Evolutionary conservation across 2,888 invertebrate species (phyloP).

Genomic region (Chironomus tentans): DNA sequence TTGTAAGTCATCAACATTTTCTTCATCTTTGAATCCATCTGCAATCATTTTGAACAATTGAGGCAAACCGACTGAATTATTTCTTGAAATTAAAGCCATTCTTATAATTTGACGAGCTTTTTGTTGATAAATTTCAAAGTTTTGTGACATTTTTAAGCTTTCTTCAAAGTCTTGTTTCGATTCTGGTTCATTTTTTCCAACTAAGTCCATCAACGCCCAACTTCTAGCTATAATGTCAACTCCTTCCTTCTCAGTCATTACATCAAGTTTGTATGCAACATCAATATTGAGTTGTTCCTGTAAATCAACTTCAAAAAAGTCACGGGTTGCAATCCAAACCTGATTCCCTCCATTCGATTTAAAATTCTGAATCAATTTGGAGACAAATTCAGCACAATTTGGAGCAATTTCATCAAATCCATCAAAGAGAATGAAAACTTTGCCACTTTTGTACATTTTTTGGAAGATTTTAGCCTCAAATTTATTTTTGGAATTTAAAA

Average conservation of each 20-base stretch:
- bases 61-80: no score
- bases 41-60: no score
- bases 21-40: no score
- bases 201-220: not conserved
- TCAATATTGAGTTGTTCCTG: not conserved
- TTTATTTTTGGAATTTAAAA: no score
- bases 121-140: no score
- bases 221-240: not conserved
- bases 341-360: not conserved
- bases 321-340: not conserved
- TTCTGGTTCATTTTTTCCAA: no score
- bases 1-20: no score
- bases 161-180: no score
- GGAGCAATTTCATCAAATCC: not conserved
- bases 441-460: not conserved
- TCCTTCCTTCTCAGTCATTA: not conserved
- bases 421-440: not conserved
- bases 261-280: not conserved
- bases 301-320: not conserved
- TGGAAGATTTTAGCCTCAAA: not conserved
- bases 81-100: no score
- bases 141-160: no score
- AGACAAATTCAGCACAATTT: not conserved
- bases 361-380: not conserved
- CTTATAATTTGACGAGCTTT: no score